A percentile compares a stretch with the other conserved stretches of the same genome.
Conservation (phyloP, 2,113 vertebrate species). For the Lepisosteus oculatus region DNA sequence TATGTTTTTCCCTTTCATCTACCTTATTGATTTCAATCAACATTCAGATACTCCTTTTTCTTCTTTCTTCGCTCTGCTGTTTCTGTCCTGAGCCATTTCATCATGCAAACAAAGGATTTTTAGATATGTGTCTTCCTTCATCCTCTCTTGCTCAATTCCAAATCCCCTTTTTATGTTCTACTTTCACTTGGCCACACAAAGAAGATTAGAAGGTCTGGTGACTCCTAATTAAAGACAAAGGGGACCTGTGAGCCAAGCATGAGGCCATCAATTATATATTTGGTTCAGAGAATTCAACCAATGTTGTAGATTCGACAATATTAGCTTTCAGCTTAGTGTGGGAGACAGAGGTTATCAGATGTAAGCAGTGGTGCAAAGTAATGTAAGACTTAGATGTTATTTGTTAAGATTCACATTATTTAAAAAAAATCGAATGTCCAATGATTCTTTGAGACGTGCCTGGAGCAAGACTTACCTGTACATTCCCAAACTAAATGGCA, state of each 20-base stretch:
- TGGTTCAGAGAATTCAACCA: neutral
- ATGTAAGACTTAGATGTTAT: neutral
- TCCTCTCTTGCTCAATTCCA: constrained; percentile 33
- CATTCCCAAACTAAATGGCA: no score
- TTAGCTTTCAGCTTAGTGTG: neutral
- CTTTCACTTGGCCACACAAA: constrained; percentile 29
- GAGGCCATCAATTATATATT: constrained; percentile 59
- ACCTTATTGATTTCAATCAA: neutral
- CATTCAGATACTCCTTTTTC: neutral
- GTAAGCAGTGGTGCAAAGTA: no score
- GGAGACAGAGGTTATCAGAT: neutral
- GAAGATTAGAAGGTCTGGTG: constrained; percentile 41
- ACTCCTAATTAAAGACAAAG: constrained; percentile 57
- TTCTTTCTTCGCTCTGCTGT: neutral
- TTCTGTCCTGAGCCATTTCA: neutral
- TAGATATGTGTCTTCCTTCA: constrained; percentile 23
- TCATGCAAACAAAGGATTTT: constrained; percentile 30
- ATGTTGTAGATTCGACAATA: neutral
- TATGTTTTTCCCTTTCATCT: neutral
- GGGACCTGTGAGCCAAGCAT: constrained; percentile 28
- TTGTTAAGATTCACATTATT: neutral
- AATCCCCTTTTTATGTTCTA: constrained; percentile 22
- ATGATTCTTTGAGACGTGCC: no score
- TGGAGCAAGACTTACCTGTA: no score
- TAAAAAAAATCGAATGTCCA: no score